Evolutionary conservation across 2,888 invertebrate genomes (phyloP).

Genomic region (Drosophila melanosoma): DNA sequence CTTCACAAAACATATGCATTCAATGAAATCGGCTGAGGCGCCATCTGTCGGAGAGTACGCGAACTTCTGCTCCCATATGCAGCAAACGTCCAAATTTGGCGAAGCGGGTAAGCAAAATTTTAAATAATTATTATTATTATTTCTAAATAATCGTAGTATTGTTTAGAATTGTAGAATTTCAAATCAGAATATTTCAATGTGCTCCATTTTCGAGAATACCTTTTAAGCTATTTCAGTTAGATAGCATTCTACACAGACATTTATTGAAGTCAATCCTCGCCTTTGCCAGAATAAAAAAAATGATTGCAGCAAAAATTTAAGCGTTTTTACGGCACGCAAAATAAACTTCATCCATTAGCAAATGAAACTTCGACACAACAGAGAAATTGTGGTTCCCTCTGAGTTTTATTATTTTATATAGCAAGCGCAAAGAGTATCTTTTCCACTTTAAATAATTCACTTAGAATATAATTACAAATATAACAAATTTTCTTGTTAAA

Average conservation of each 20-base stretch:
- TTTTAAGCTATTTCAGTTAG: background rate
- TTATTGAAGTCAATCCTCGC: background rate
- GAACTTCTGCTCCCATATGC: constrained; percentile 83
- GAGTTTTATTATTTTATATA: background rate
- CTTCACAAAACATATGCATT: constrained; percentile 84
- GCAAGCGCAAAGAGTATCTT: background rate
- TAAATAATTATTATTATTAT: background rate
- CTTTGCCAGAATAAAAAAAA: background rate
- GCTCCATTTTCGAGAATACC: background rate
- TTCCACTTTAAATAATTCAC: background rate
- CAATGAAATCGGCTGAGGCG: constrained; percentile 73
- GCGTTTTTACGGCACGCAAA: background rate
- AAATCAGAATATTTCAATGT: background rate
- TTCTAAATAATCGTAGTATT: background rate
- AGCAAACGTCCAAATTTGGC: constrained; percentile 80
- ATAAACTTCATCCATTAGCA: background rate
- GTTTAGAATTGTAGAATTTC: background rate
- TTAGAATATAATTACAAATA: background rate
- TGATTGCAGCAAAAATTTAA: background rate
- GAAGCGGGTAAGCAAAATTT: constrained; percentile 82
- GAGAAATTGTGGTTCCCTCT: background rate
- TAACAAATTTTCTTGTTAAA: background rate
- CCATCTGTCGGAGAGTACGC: constrained; percentile 81
- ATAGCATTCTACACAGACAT: background rate
- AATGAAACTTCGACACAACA: background rate